Evolutionary conservation across 1,140 invertebrate genomes (phyloP), one percentile per base, ranked within the genome.

Genomic region (Leptinotarsa undecemlineata): DNA sequence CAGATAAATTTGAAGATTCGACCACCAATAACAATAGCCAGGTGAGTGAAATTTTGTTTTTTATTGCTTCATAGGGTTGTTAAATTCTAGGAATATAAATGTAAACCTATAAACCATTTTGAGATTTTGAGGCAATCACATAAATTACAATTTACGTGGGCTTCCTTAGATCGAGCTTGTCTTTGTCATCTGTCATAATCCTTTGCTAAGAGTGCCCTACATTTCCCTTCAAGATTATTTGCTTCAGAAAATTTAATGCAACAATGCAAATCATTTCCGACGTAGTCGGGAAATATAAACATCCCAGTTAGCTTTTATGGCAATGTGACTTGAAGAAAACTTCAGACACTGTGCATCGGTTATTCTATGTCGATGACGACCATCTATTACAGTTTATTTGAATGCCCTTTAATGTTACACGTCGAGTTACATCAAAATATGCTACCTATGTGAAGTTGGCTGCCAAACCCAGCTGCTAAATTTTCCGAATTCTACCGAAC

Each of bases 1-100:
- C 89, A 79, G 90, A 90, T 85, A 90, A 90, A 85, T 87, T 89
- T 82, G 89, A 90, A 82, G 89, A 90, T 83, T 85, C 88, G 76
- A 88, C 87, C 80, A 86, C 86, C 66, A 83, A 74, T 72, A 89
- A 74, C 73, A 89, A 87, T 85, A 85, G 86, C 76, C 89, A 90
- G 89, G 90, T 90, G 84, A 82, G 77, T 81, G 61, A 57, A 42
- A 4, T 57, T 11, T 11, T 42, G 33, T 42, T 0, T 42, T 42
- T 42, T 11, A 42, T 42, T 11, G 33, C 33, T 42, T 6, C 33
- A 42, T 42, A 11, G 33, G 33, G 33, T 21, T 63, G 20, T 63
- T 23, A 6, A 63, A 63, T 23, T 63, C n/a, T 17, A 21, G 20
- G 62, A 63, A 21, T 13, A 63, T 23, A 20, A 21, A 19, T 13